A percentile compares a stretch with the other conserved stretches of the same genome.
Conservation (phyloP, 1,140 invertebrate genomes). For the Eupristina koningsbergeri region DNA sequence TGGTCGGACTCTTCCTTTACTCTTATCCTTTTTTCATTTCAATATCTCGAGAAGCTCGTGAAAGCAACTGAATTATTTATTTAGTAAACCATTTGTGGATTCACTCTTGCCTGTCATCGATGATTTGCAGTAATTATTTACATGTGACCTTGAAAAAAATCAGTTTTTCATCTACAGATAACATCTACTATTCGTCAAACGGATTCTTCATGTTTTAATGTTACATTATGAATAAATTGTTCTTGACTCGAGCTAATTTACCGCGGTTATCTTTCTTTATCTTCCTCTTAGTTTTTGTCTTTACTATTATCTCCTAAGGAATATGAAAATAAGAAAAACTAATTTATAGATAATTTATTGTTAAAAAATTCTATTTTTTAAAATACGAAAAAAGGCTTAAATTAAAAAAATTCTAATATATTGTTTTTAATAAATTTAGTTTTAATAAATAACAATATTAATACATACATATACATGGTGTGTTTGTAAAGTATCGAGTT, state of each 20-base stretch:
- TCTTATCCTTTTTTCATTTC: background rate
- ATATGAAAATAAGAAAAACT: background rate
- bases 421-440: no score
- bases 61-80: background rate
- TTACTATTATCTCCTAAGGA: background rate
- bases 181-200: background rate
- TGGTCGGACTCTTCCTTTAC: no score
- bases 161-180: constrained; percentile 1
- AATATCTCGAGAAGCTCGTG: background rate
- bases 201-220: background rate
- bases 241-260: background rate
- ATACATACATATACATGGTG: no score
- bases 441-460: no score
- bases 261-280: background rate
- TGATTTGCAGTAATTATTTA: constrained; percentile 28
- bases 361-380: no score
- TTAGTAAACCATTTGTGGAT: constrained; percentile 26
- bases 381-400: no score
- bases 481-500: no score
- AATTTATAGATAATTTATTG: no score
- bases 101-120: constrained; percentile 5
- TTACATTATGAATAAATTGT: background rate
- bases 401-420: no score
- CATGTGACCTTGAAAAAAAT: background rate
- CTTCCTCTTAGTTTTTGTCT: no score